These are phyloP conservation scores for Calidris pygmaea DNA, from an alignment of 2,113 vertebrate species.

Conservation along the genomic window DNA sequence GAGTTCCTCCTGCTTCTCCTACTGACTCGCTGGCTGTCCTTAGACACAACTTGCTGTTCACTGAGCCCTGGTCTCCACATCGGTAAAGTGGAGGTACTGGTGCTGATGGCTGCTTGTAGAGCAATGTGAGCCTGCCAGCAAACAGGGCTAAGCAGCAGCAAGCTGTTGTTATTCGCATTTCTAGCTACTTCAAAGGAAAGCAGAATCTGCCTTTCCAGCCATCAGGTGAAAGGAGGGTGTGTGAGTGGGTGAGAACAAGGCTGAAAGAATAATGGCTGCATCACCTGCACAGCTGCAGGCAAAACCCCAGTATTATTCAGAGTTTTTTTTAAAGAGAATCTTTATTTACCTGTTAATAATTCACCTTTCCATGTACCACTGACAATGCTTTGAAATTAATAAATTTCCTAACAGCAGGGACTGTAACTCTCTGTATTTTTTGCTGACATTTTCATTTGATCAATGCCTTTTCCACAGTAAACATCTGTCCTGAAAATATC, in stretches of 20 bases:
- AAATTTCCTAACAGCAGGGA: constrained; percentile 19
- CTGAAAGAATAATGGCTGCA: neutral
- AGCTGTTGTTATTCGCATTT: neutral
- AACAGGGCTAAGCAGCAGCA: neutral
- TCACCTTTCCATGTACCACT: neutral
- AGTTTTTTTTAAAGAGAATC: neutral
- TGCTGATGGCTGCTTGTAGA: neutral
- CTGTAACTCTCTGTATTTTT: neutral
- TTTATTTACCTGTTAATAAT: constrained; percentile 28
- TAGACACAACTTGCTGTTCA: neutral
- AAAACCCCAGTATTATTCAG: neutral
- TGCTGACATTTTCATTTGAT: neutral
- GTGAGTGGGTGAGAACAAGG: neutral
- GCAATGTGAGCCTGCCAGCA: neutral
- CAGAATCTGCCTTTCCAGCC: neutral
- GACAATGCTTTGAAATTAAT: constrained; percentile 20
- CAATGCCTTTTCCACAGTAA: neutral
- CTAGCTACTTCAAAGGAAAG: constrained; percentile 1
- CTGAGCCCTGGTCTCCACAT: neutral
- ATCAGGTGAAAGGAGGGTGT: neutral
- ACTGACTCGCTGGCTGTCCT: accelerated
- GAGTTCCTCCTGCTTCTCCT: neutral
- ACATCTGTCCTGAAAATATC: neutral
- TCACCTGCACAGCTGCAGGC: neutral
- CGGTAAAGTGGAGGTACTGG: neutral